These are phyloP conservation scores for Teleogryllus oceanicus DNA, from an alignment of 2,888 invertebrate genomes.

Conservation along the genomic window DNA sequence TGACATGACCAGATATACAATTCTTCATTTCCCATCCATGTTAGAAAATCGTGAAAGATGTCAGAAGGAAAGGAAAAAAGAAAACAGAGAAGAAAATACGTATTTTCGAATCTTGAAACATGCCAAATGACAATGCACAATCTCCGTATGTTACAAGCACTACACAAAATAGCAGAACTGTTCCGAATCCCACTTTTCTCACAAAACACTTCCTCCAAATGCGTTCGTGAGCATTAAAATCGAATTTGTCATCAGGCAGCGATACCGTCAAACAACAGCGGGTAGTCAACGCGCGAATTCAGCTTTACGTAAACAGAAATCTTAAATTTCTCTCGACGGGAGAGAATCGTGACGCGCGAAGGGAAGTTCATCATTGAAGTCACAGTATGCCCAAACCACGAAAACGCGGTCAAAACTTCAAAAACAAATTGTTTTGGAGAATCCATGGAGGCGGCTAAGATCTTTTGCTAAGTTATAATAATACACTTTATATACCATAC, in stretches of 20 bases:
- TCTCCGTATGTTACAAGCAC: not conserved
- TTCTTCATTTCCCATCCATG: too few relatives aligned
- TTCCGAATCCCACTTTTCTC: not conserved
- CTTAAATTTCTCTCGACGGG: not conserved
- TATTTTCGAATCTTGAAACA: not conserved
- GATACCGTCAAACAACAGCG: not conserved
- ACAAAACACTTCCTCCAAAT: not conserved
- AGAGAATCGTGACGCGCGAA: not conserved
- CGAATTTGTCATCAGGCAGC: not conserved
- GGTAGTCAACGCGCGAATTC: not conserved
- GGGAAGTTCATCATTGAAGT: too few relatives aligned
- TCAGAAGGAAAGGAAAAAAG: too few relatives aligned
- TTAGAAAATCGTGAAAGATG: too few relatives aligned
- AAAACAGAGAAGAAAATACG: too few relatives aligned
- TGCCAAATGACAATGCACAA: not conserved
- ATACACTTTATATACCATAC: too few relatives aligned
- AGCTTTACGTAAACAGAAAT: constrained; percentile 7
- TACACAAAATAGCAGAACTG: not conserved
- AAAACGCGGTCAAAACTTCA: too few relatives aligned
- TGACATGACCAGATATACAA: too few relatives aligned
- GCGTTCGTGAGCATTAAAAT: not conserved
- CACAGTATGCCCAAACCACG: too few relatives aligned
- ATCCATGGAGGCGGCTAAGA: too few relatives aligned
- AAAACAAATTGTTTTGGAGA: too few relatives aligned
- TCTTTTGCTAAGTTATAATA: too few relatives aligned